Percentiles rank a stretch among this genome's conserved stretches.
phyloP scores from a whole-genome alignment of 2,797 vertebrate species.

The Malurus splendens region DNA sequence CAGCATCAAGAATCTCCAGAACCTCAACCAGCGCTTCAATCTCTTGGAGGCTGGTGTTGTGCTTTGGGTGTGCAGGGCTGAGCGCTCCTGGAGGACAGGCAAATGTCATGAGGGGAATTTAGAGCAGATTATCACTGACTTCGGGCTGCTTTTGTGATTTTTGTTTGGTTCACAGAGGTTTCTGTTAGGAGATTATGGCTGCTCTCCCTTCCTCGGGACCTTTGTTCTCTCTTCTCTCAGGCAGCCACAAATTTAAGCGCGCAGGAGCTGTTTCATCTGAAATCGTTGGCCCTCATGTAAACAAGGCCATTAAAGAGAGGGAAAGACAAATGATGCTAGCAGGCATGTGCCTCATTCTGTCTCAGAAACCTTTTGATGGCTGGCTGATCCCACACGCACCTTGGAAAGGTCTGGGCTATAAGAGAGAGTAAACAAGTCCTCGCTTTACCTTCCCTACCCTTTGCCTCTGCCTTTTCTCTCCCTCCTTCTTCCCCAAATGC shows the following conservation, averaged over 20 bases:
- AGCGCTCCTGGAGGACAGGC: background rate
- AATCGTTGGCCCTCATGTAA: conserved; percentile 7
- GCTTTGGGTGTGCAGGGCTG: background rate
- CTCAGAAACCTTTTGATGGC: background rate
- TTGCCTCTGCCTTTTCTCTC: background rate
- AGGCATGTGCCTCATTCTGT: background rate
- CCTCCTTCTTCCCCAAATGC: background rate
- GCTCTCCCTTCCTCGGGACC: background rate
- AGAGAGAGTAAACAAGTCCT: background rate
- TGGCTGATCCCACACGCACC: background rate
- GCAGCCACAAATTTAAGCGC: background rate
- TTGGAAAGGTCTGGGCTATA: background rate
- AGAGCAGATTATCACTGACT: background rate
- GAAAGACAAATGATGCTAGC: background rate
- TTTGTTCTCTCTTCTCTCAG: background rate
- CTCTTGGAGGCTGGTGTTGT: background rate
- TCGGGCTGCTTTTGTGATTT: background rate
- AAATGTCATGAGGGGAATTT: background rate
- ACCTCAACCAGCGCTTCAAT: background rate
- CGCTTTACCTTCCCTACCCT: background rate
- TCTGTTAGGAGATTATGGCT: background rate
- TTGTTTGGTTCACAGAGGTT: background rate
- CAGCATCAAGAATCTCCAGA: background rate
- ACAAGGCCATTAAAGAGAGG: conserved; percentile 13
- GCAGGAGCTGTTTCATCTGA: background rate